Evolutionary conservation across 2,888 invertebrate genomes (phyloP).

Genomic region (Malacosoma neustria): DNA sequence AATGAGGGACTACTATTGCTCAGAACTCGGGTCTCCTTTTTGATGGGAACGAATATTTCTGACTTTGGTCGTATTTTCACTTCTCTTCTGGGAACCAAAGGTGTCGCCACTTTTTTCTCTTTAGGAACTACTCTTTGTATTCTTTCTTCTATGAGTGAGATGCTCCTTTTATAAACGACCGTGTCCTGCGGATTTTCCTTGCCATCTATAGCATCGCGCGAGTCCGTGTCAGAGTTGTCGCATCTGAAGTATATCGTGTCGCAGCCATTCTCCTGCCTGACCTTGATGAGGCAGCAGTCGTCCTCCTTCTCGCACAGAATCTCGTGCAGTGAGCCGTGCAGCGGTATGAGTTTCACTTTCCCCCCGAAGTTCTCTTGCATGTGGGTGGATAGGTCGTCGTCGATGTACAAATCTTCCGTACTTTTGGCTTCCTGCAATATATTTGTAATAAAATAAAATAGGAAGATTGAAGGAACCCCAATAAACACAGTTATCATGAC

Average conservation of each 20-base stretch:
- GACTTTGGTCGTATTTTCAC: slow-evolving; percentile 35
- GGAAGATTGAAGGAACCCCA: background rate
- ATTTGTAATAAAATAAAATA: background rate
- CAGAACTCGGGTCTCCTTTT: slow-evolving; percentile 30
- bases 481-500: background rate
- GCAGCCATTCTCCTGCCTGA: slow-evolving; percentile 61
- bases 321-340: slow-evolving; percentile 64
- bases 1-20: slow-evolving; percentile 56
- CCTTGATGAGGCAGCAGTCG: slow-evolving; percentile 65
- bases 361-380: slow-evolving; percentile 65
- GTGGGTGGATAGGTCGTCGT: slow-evolving; percentile 66
- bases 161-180: slow-evolving; percentile 57
- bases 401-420: slow-evolving; percentile 73
- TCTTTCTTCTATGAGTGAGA: slow-evolving; percentile 55
- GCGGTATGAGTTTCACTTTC: slow-evolving; percentile 51
- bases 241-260: slow-evolving; percentile 60
- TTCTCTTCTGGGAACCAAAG: slow-evolving; percentile 13
- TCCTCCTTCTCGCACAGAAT: slow-evolving; percentile 60
- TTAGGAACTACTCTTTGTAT: slow-evolving; percentile 49
- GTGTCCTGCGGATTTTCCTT: slow-evolving; percentile 36
- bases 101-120: slow-evolving; percentile 30
- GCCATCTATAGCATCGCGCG: slow-evolving; percentile 50
- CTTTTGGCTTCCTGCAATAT: slow-evolving; percentile 62
- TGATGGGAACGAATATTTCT: slow-evolving; percentile 32
- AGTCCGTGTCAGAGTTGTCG: slow-evolving; percentile 54